Base-by-base conservation (phyloP, 2,888 invertebrate genomes). In the Acleris sparsana region DNA sequence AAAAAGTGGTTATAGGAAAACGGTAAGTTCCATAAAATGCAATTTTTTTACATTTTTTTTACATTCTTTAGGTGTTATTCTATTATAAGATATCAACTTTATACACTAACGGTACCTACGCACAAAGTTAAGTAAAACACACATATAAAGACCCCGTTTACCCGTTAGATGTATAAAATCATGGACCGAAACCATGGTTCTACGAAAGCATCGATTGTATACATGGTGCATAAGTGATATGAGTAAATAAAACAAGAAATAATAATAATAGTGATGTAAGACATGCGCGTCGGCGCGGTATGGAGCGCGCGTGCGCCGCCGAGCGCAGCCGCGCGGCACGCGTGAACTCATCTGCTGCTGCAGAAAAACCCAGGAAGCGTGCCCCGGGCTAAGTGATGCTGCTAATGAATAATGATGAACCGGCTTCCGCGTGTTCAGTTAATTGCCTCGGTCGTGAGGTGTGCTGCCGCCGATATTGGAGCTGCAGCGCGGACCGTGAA, bases 281-380 rank as follows among this genome's bases (percentile, higher is more conserved):
- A 76, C 25, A 25, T 66, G 62, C 75, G 76, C 72, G 73, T 66
- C 66, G 52, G 46, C 59, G 20, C 18, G 22, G 29, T 52, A 55
- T 49, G 56, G 61, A 29, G 53, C 63, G 75, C 69, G 77, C 73
- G 80, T 59, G 80, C 84, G 81, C 84, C 65, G 52, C 86, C 85
- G 86, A 86, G 87, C 89, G 87, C 72, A 75, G 71, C 84, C 70
- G 69, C 60, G 68, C 72, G 72, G 80, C 88, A 87, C 86, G 88
- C 86, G 78, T 82, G 71, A 70, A 68, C 72, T 75, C 72, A 69
- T 77, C 74, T 73, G 69, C 71, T 53, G 48, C 61, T 65, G 69
- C 76, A 82, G 79, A 89, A 90, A 92, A 90, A 89, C 84, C 82
- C 74, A 89, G 91, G 89, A 92, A 92, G 78, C 80, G 70, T 65